Conservation (phyloP, 2,888 invertebrate species). For the Graphium colonna region DNA sequence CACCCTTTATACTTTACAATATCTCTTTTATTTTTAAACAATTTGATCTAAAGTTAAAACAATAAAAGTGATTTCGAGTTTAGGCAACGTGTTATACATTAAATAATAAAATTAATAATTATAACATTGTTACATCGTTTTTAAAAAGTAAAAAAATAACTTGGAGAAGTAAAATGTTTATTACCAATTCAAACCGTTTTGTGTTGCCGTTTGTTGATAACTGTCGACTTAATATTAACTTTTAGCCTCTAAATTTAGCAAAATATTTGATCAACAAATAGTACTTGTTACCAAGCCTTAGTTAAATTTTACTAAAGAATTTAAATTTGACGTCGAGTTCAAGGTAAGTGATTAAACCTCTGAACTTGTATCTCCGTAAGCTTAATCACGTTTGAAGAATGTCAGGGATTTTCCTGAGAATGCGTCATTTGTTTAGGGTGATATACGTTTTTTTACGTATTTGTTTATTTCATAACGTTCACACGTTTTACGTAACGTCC, state of each 20-base stretch:
- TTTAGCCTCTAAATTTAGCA: neutral
- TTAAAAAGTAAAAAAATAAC: too few relatives aligned
- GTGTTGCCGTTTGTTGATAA: too few relatives aligned
- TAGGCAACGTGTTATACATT: too few relatives aligned
- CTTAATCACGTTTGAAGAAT: conserved; percentile 13
- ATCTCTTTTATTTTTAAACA: too few relatives aligned
- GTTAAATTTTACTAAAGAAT: neutral
- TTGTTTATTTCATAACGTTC: neutral
- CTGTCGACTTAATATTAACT: too few relatives aligned
- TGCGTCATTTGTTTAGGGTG: conserved; percentile 7
- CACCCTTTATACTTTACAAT: too few relatives aligned
- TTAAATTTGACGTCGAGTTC: conserved; percentile 1
- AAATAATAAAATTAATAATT: too few relatives aligned
- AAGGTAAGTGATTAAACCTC: conserved; percentile 2
- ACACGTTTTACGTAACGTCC: conserved; percentile 1
- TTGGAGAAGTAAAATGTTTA: too few relatives aligned
- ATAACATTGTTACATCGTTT: too few relatives aligned
- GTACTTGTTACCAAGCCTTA: neutral
- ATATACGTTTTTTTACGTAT: neutral
- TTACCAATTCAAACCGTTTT: too few relatives aligned
- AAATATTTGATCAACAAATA: neutral
- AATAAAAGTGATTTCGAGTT: too few relatives aligned
- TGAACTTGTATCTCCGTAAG: conserved; percentile 14
- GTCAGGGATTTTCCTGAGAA: conserved; percentile 21
- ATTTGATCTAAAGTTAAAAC: neutral